Evolutionary conservation across 2,888 invertebrate species (phyloP).

Genomic region (Acleris holmiana): DNA sequence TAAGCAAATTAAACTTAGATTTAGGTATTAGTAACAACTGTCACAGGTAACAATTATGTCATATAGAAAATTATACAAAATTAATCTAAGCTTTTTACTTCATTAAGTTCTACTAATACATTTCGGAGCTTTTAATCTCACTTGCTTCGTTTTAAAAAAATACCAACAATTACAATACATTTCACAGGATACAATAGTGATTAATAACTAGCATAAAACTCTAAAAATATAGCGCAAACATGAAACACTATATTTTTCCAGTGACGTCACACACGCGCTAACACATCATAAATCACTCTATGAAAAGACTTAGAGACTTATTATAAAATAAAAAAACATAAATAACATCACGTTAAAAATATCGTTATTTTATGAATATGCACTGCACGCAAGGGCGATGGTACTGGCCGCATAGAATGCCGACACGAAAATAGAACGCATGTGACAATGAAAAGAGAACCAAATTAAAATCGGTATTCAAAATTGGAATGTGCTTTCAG

Average conservation of each 20-base stretch:
- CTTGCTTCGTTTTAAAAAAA: too few relatives aligned
- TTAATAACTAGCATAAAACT: too few relatives aligned
- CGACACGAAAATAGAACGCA: slow-evolving; percentile 59
- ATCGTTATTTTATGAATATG: slow-evolving; percentile 25
- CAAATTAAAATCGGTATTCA: slow-evolving; percentile 42
- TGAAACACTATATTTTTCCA: not conserved
- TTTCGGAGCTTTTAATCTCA: too few relatives aligned
- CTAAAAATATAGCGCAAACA: too few relatives aligned
- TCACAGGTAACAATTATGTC: too few relatives aligned
- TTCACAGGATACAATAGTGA: too few relatives aligned
- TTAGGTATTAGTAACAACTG: not conserved
- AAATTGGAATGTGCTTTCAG: slow-evolving; percentile 37
- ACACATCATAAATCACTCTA: slow-evolving; percentile 12
- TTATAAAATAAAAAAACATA: slow-evolving; percentile 18
- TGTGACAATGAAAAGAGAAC: slow-evolving; percentile 60
- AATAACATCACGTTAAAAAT: slow-evolving; percentile 25
- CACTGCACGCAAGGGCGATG: slow-evolving; percentile 51
- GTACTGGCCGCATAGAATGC: slow-evolving; percentile 58
- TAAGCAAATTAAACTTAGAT: not conserved
- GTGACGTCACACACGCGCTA: slow-evolving; percentile 9
- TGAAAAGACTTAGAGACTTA: not conserved
- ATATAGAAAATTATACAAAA: too few relatives aligned
- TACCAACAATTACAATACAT: too few relatives aligned
- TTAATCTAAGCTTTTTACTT: too few relatives aligned
- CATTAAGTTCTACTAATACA: too few relatives aligned